phyloP scores from a whole-genome alignment of 2,888 invertebrate genomes.

The Epsilonema sp. region DNA sequence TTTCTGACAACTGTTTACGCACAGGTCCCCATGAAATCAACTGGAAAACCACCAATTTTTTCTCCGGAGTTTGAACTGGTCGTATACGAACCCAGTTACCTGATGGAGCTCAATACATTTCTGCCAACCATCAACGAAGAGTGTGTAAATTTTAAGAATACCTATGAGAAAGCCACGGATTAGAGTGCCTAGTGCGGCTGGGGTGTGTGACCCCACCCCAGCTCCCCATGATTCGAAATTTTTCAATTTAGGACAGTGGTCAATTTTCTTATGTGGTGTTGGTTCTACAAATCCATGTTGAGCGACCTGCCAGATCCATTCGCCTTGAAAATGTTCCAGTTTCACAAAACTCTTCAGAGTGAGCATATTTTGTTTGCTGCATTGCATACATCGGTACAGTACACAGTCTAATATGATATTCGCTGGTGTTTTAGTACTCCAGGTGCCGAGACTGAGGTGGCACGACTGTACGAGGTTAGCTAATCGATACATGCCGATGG shows the following conservation, averaged over 20 bases:
- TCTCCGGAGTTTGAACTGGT: not conserved
- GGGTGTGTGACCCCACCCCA: too few relatives aligned
- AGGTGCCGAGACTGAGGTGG: conserved; percentile 44
- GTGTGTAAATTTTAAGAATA: not conserved
- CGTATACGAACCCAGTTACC: not conserved
- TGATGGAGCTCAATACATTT: not conserved
- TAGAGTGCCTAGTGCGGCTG: too few relatives aligned
- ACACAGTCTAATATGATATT: too few relatives aligned
- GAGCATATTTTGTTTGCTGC: too few relatives aligned
- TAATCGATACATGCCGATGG: conserved; percentile 48
- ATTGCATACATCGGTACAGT: too few relatives aligned
- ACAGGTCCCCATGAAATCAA: not conserved
- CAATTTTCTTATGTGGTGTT: conserved; percentile 28
- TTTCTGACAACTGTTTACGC: not conserved
- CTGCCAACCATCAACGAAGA: not conserved
- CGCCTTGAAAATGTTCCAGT: conserved; percentile 26
- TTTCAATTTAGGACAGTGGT: conserved; percentile 11
- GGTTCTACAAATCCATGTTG: conserved; percentile 27
- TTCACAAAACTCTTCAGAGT: conserved; percentile 12
- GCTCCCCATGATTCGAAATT: too few relatives aligned
- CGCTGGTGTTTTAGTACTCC: too few relatives aligned
- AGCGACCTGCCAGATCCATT: conserved; percentile 27
- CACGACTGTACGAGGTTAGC: conserved; percentile 73
- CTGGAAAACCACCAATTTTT: not conserved
- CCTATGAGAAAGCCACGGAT: not conserved